Evolutionary conservation across 35 echinoderm and acorn worm species (phyloP).

Genomic region (Stichopus chloronotus): DNA sequence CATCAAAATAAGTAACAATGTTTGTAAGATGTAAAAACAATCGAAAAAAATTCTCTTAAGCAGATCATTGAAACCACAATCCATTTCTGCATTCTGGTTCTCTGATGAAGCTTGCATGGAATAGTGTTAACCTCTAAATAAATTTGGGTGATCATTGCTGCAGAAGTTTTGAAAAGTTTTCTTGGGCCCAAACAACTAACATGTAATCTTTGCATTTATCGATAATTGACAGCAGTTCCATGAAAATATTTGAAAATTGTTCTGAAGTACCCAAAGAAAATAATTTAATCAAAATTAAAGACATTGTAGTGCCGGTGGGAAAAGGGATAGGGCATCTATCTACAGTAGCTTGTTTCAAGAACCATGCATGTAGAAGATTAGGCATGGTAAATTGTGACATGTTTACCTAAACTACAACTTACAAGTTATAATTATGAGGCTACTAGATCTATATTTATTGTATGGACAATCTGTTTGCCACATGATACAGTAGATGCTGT

Average conservation of each 20-base stretch:
- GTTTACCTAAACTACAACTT: background rate
- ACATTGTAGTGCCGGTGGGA: background rate
- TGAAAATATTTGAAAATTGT: slow-evolving; percentile 2
- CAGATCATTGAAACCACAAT: no score
- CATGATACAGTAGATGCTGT: slow-evolving; percentile 1
- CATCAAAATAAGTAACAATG: no score
- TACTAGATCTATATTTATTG: background rate
- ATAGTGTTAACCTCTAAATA: background rate
- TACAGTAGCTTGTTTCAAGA: background rate
- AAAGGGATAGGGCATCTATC: slow-evolving; percentile 14
- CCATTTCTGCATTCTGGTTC: no score
- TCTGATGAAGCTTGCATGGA: background rate
- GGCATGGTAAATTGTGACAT: background rate
- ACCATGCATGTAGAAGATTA: background rate
- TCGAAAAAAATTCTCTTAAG: no score
- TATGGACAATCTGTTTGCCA: background rate
- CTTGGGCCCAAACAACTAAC: background rate
- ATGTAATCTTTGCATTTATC: slow-evolving; percentile 5
- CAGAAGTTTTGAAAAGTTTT: slow-evolving; percentile 1
- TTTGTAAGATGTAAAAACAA: no score
- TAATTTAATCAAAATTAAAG: background rate
- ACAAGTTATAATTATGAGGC: background rate
- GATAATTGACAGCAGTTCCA: background rate
- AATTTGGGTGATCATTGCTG: slow-evolving; percentile 2
- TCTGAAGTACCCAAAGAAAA: background rate